A percentile compares a stretch with the other conserved stretches of the same genome.
Conservation (phyloP, 2,113 vertebrate species). For the Pelobates fuscus region DNA sequence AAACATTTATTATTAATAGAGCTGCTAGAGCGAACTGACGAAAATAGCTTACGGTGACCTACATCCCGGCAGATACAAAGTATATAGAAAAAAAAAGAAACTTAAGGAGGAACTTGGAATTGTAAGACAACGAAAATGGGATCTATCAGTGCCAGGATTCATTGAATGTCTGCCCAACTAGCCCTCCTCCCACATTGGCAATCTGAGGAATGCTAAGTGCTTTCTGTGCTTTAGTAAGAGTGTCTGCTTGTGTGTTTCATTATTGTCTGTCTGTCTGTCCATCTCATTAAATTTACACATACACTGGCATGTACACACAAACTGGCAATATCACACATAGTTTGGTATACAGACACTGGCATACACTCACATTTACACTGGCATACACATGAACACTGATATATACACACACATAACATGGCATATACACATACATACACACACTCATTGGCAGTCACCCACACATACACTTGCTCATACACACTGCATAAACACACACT, state of each 20-base stretch:
- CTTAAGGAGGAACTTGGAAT: slow-evolving; percentile 24
- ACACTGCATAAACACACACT: not conserved
- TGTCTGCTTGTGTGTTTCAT: too few species aligned
- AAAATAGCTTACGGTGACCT: slow-evolving; percentile 77
- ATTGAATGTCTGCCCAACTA: not conserved
- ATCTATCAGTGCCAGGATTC: slow-evolving; percentile 6
- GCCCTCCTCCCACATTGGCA: slow-evolving; percentile 5
- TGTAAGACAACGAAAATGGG: slow-evolving; percentile 37
- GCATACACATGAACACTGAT: too few species aligned
- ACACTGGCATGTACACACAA: too few species aligned
- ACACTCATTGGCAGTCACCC: too few species aligned
- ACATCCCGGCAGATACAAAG: slow-evolving; percentile 60
- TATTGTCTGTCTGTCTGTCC: too few species aligned
- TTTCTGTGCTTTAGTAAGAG: slow-evolving; percentile 27
- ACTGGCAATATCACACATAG: too few species aligned
- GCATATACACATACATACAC: too few species aligned
- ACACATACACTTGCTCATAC: not conserved
- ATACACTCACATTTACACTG: too few species aligned
- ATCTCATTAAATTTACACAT: not conserved
- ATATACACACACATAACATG: too few species aligned
- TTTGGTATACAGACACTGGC: too few species aligned
- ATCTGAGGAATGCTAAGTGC: slow-evolving; percentile 13
- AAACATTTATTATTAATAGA: slow-evolving; percentile 75
- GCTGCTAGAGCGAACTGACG: slow-evolving; percentile 65
- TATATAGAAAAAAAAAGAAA: slow-evolving; percentile 27